A percentile compares a stretch with the other conserved stretches of the same genome.
Evolutionary conservation across 2,888 invertebrate genomes (phyloP).

Genomic region (Listrodromus nycthemerus): DNA sequence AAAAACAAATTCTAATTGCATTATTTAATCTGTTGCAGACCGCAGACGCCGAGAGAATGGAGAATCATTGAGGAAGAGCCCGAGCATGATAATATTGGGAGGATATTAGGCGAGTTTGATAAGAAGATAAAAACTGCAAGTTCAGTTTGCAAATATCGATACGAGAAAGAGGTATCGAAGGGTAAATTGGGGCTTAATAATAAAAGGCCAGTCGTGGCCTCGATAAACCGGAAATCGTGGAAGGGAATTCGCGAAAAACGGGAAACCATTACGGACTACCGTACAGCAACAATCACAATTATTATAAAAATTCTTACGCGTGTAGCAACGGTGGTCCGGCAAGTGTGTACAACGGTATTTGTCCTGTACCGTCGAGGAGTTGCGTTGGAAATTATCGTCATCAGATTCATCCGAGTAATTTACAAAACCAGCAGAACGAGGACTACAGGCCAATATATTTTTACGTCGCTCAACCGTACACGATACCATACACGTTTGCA

Average conservation of each 20-base stretch:
- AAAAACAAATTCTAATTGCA: background rate
- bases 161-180: background rate
- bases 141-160: background rate
- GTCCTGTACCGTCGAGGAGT: slow-evolving; percentile 66
- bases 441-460: slow-evolving; percentile 82
- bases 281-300: slow-evolving; percentile 59
- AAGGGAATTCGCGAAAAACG: slow-evolving; percentile 81
- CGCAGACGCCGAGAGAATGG: slow-evolving; percentile 12
- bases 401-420: slow-evolving; percentile 23
- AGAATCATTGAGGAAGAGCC: slow-evolving; percentile 22
- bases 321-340: slow-evolving; percentile 80
- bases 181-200: background rate
- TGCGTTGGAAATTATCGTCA: slow-evolving; percentile 43
- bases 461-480: slow-evolving; percentile 82
- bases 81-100: slow-evolving; percentile 42
- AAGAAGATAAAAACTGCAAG: slow-evolving; percentile 22
- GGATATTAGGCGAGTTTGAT: background rate
- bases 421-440: slow-evolving; percentile 72
- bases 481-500: slow-evolving; percentile 81
- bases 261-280: slow-evolving; percentile 81
- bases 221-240: slow-evolving; percentile 76
- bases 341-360: slow-evolving; percentile 77
- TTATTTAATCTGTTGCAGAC: slow-evolving; percentile 37
- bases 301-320: slow-evolving; percentile 78
- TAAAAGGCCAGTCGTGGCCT: slow-evolving; percentile 64